Conservation (phyloP, 2,888 invertebrate species). For the Dilophus febrilis region DNA sequence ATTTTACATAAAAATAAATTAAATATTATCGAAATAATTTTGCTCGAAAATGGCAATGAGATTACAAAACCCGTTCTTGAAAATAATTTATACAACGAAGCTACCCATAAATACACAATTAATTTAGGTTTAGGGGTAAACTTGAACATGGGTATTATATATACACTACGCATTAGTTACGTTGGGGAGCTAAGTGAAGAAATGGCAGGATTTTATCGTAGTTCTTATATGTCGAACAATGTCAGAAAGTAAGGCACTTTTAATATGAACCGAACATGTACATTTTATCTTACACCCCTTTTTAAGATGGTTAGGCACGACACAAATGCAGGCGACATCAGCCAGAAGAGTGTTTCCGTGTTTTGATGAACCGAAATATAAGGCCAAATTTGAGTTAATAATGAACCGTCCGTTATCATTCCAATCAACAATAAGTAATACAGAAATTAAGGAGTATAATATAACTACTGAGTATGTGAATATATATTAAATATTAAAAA, state of each 20-base stretch:
- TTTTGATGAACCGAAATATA: constrained; percentile 58
- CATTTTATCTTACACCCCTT: background rate
- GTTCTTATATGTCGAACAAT: too few relatives aligned
- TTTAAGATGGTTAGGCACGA: constrained; percentile 41
- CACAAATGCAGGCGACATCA: constrained; percentile 50
- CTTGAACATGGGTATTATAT: constrained; percentile 22
- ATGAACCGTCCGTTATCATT: constrained; percentile 24
- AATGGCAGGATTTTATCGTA: constrained; percentile 35
- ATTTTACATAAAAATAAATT: constrained; percentile 35
- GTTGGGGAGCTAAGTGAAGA: constrained; percentile 33
- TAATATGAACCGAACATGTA: background rate
- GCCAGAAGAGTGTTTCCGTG: constrained; percentile 60
- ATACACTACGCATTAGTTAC: constrained; percentile 32
- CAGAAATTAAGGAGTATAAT: background rate
- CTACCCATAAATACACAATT: constrained; percentile 29
- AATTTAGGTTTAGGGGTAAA: constrained; percentile 24
- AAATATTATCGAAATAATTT: constrained; percentile 10
- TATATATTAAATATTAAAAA: background rate
- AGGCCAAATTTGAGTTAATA: constrained; percentile 42
- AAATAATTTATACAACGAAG: constrained; percentile 17
- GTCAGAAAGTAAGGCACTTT: background rate
- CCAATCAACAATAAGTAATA: background rate
- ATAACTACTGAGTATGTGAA: background rate
- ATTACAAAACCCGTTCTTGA: too few relatives aligned
- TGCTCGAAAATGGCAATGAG: too few relatives aligned